These are phyloP conservation scores for Cyphomyrus discorhynchus DNA, from an alignment of 2,113 vertebrate species.

Conservation along the genomic window DNA sequence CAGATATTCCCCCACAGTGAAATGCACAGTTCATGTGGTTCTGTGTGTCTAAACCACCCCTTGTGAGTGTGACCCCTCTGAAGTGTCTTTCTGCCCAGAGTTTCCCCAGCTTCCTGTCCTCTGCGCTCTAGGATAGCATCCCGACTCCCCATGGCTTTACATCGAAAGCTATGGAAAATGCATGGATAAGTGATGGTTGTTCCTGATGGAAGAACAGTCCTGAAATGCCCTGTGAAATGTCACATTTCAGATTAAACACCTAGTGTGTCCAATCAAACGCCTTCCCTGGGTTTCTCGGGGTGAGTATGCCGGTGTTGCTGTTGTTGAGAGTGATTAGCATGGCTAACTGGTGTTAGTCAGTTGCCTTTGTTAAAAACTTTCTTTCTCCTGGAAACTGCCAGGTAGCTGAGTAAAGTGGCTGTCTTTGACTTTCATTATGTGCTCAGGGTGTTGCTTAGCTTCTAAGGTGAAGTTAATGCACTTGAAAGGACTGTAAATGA, in stretches of 20 bases:
- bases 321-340: background rate
- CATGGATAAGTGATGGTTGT: background rate
- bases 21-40: background rate
- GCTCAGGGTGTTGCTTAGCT: background rate
- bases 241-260: background rate
- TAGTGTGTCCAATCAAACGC: background rate
- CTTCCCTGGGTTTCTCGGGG: background rate
- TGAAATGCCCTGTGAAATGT: background rate
- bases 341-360: background rate
- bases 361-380: background rate
- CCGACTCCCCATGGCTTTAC: background rate
- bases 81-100: background rate
- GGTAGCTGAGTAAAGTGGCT: background rate
- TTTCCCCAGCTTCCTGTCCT: background rate
- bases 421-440: background rate
- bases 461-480: background rate
- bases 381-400: background rate
- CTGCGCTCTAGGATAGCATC: background rate
- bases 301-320: background rate
- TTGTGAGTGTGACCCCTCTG: background rate
- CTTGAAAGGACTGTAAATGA: background rate
- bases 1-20: background rate
- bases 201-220: background rate
- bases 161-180: background rate
- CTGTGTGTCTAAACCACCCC: background rate